Conservation (phyloP, 2,888 invertebrate species). For the Synanthedon formicaeformis region DNA sequence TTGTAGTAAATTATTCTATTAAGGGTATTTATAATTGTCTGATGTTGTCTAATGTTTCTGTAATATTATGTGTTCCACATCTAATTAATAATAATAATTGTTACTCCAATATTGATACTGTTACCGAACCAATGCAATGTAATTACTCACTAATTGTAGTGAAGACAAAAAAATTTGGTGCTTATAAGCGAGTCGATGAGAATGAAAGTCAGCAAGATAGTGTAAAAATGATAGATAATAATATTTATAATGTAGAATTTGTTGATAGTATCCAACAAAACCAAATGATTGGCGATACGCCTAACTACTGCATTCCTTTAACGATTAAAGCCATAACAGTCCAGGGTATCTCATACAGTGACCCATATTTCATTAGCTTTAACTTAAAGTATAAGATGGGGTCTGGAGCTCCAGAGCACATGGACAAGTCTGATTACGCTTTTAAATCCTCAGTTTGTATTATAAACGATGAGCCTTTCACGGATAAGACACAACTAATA, state of each 20-base stretch:
- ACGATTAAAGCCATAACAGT: slow-evolving; percentile 72
- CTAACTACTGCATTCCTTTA: slow-evolving; percentile 71
- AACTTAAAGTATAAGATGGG: slow-evolving; percentile 71
- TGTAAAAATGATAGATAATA: slow-evolving; percentile 70
- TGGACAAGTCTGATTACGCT: slow-evolving; percentile 74
- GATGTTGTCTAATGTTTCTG: slow-evolving; percentile 71
- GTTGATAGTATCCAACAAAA: slow-evolving; percentile 72
- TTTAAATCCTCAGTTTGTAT: slow-evolving; percentile 72
- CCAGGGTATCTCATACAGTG: slow-evolving; percentile 73
- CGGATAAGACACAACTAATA: slow-evolving; percentile 41
- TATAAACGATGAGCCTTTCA: slow-evolving; percentile 65
- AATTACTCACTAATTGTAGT: slow-evolving; percentile 71
- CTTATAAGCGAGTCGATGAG: slow-evolving; percentile 68
- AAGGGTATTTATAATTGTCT: slow-evolving; percentile 68
- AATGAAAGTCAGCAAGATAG: slow-evolving; percentile 70
- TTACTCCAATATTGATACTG: slow-evolving; percentile 70
- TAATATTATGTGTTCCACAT: slow-evolving; percentile 76
- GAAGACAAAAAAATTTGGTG: slow-evolving; percentile 71
- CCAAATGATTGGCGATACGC: slow-evolving; percentile 71
- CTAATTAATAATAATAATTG: slow-evolving; percentile 72
- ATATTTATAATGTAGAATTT: slow-evolving; percentile 71
- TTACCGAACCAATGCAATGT: slow-evolving; percentile 73
- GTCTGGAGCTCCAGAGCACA: slow-evolving; percentile 67
- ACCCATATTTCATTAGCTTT: slow-evolving; percentile 72
- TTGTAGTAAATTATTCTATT: slow-evolving; percentile 70